Evolutionary conservation across 1,140 invertebrate genomes (phyloP).

Genomic region (Papilio dardanus): DNA sequence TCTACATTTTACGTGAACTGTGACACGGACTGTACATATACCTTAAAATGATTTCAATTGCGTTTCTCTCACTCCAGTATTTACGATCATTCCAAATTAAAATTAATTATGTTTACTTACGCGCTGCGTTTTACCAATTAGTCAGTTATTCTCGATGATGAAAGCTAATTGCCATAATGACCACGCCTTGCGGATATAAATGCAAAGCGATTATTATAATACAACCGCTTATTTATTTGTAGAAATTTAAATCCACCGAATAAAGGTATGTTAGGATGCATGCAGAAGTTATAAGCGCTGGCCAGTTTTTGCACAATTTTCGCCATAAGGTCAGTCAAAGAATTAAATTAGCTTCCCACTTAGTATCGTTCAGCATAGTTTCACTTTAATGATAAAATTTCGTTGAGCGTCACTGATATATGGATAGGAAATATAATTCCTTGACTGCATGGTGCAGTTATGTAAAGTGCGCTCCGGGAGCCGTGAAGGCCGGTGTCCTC

Average conservation of each 20-base stretch:
- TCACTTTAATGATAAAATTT: background rate
- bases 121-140: constrained; percentile 14
- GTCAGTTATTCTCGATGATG: constrained; percentile 9
- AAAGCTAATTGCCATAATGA: constrained; percentile 13
- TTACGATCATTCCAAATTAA: constrained; percentile 13
- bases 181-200: constrained; percentile 13
- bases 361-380: background rate
- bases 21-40: background rate
- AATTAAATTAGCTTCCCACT: background rate
- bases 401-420: background rate
- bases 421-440: background rate
- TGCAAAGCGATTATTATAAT: constrained; percentile 6
- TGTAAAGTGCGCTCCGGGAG: constrained; percentile 22
- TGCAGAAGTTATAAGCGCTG: too few relatives aligned
- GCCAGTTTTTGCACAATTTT: background rate
- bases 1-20: background rate
- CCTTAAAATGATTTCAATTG: background rate
- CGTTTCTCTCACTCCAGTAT: background rate
- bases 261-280: too few relatives aligned
- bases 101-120: constrained; percentile 25
- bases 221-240: background rate
- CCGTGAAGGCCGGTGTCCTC: constrained; percentile 35
- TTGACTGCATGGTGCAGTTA: background rate
- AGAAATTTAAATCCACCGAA: background rate
- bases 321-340: too few relatives aligned